Evolutionary conservation across 2,113 vertebrate species (phyloP).

Genomic region (Clarias gariepinus): DNA sequence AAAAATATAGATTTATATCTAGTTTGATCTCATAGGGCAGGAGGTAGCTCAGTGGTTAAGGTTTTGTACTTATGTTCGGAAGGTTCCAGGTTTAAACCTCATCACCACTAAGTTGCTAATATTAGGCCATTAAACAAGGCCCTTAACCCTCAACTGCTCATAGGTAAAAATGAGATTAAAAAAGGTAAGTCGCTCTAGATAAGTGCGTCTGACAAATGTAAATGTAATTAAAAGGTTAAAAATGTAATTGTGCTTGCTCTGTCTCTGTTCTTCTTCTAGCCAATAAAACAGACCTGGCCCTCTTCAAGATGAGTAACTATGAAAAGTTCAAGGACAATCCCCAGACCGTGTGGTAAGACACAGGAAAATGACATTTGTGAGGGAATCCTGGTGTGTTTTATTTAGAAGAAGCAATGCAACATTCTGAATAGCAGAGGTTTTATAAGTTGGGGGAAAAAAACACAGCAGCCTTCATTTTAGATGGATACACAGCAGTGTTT

Average conservation of each 20-base stretch:
- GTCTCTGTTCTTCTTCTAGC: conserved; percentile 66
- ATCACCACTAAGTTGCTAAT: no score
- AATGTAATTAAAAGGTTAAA: no score
- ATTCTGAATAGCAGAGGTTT: not conserved
- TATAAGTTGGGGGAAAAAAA: not conserved
- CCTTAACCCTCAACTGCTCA: no score
- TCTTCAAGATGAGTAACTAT: conserved; percentile 88
- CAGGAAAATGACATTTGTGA: not conserved
- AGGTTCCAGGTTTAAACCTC: no score
- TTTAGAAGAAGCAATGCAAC: not conserved
- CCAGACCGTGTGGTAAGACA: conserved; percentile 65
- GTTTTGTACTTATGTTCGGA: no score
- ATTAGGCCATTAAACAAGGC: no score
- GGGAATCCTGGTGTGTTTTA: conserved; percentile 10
- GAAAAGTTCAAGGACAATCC: conserved; percentile 84
- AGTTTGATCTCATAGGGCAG: not conserved
- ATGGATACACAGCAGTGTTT: not conserved
- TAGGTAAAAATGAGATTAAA: no score
- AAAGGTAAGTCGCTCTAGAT: no score
- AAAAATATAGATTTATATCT: not conserved
- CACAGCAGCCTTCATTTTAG: not conserved
- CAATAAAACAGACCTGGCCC: conserved; percentile 90
- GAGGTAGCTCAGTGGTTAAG: no score
- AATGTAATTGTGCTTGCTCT: not conserved
- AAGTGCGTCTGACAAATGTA: no score